Base-by-base conservation (phyloP, 2,888 invertebrate species). In the Microdon myrmicae region DNA sequence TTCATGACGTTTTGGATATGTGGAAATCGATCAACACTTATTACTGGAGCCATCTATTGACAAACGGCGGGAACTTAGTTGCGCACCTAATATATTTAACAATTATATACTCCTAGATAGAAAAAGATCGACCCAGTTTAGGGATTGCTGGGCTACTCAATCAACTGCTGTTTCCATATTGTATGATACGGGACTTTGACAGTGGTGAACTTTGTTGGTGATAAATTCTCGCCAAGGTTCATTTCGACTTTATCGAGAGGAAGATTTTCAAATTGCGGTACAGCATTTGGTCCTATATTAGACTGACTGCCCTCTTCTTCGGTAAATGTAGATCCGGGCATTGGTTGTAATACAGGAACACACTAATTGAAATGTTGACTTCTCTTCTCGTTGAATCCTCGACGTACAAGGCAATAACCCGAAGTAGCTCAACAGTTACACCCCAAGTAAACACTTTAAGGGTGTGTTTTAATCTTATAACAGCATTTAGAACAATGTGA, bases 401-500 rank as follows among this genome's bases (percentile, higher is more conserved):
- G 45, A 91, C 89, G 79, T 90, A 91, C 60, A 92, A 81, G 77
- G 91, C 90, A 0, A 92, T 92, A 2, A 91, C 92, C 58, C 90
- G 84, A 31, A 92, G 82, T 72, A 92, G 81, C 76, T 92, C 92
- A 55, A 89, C 84, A 12, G 92, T 92, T 4, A 93, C 88, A 41
- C 91, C 92, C 90, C 92, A 90, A 68, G 91, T 89, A 68, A 93
- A 88, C 71, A 89, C 87, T 8, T 86, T 86, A 10, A 93, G 79
- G n/a, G 88, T 87, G 53, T 85, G 82, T 37, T 84, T 83, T 12
- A 90, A 82, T 69, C 87, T 83, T 26, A 87, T 83, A 20, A 90
- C 86, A 29, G 86, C 86, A 70, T 83, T 83, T 68, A 88, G 78
- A 25, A 85, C 83, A 71, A 91, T 89, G 71, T 89, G 87, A 78